A percentile compares a stretch with the other conserved stretches of the same genome.
Evolutionary conservation across 2,888 invertebrate genomes (phyloP).

Genomic region (Meandrusa payeni): DNA sequence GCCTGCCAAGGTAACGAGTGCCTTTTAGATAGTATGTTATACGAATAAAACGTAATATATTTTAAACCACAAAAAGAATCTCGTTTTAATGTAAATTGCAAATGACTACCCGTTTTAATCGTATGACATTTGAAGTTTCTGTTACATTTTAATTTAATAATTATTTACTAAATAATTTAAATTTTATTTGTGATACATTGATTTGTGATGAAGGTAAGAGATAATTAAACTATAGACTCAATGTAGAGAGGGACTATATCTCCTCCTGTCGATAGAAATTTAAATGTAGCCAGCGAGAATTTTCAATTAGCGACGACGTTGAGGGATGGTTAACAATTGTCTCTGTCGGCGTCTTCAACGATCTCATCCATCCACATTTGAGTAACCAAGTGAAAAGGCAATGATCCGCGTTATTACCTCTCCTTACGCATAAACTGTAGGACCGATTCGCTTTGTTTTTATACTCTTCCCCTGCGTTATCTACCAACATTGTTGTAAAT

Average conservation of each 20-base stretch:
- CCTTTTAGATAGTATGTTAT: no score
- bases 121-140: no score
- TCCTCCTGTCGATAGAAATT: constrained; percentile 67
- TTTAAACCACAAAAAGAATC: no score
- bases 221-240: constrained; percentile 54
- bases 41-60: no score
- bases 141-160: no score
- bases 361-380: constrained; percentile 76
- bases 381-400: constrained; percentile 77
- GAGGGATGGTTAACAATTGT: constrained; percentile 76
- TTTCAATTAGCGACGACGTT: constrained; percentile 77
- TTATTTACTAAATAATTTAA: no score
- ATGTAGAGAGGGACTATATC: constrained; percentile 54
- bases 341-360: constrained; percentile 58
- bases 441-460: constrained; percentile 44
- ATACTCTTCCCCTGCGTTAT: constrained; percentile 19
- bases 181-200: constrained; percentile 4
- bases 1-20: no score
- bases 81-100: no score
- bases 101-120: no score
- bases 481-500: no score
- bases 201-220: constrained; percentile 42
- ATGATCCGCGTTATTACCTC: constrained; percentile 74
- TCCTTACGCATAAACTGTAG: constrained; percentile 61
- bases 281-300: constrained; percentile 74